Base-by-base conservation (phyloP, 2,888 invertebrate genomes). In the Aromia moschata region DNA sequence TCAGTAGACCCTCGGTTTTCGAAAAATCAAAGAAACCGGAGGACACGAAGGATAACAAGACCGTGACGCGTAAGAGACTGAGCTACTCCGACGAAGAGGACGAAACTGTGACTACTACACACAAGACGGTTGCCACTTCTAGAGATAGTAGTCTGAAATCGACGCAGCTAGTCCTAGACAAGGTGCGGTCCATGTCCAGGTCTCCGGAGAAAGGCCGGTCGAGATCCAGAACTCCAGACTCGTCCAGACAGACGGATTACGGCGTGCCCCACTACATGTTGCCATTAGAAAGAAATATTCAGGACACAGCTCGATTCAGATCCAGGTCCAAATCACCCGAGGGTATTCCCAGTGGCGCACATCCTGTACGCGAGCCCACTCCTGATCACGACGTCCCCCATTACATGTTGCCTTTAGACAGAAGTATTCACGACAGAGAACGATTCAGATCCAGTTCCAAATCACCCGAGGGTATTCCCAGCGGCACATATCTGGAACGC, bases 1-100 rank as follows among this genome's bases (percentile, higher is more conserved):
- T 84, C 12, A 82, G 76, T 33, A 77, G 84, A 58, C 84, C 85
- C 1, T 83, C 85, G 9, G 81, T 83, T 18, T 82, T 82, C 71
- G 81, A 82, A 62, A 74, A 64, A 20, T 16, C 33, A 3, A 46
- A 38, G 17, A 38, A 12, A 31, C 43, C 62, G 40, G 20, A 62
- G 37, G 25, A 58, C 17, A 49, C 43, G 12, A 51, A 36, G 43
- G 47, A 47, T 1, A 36, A 15, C 15, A 53, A 44, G 33, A 41
- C 17, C 2, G 40, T 33, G 25, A 31, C 57, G 20, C 51, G 46
- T 31, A 64, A 49, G 25, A 31, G 55, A 17, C 43, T 62, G 16
- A 47, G 52, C 25, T 62, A 55, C 16, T 58, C 58, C 18, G 56
- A 58, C 14, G 58, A 62, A 30, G 53, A 58, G 18, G 58, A 60